Evolutionary conservation across 92 coral and sea anemone species (phyloP), one percentile per base, ranked within the genome.

Genomic region (Diadumene lineata): DNA sequence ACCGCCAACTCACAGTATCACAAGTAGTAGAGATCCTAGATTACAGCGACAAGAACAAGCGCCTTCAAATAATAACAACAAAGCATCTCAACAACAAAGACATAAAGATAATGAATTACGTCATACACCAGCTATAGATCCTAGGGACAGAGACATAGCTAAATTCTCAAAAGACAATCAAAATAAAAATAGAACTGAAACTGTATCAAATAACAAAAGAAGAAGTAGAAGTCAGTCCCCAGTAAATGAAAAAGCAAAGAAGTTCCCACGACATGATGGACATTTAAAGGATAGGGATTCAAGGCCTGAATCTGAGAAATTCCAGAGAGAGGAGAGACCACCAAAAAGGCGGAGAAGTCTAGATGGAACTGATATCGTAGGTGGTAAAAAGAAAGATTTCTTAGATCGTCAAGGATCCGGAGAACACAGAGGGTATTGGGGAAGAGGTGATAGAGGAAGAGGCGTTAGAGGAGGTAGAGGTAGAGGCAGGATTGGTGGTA

Each of bases 11-110:
- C 86, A 78, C 23, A 67, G 53, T 16, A 70, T 70, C 11, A 56
- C 73, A 3, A 63, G 53, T 32, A 88, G 68, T 58, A 86, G 93
- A 76, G 97, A 87, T 66, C 93, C 92, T 18, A 88, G 94, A 68
- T 77, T 88, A 34, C 74, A 90, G 43, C 93, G 75, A 22, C 81
- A 44, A 69, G 94, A 85, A 73, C 98, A 81, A 50, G 81, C 73
- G 53, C 84, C 85, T 26, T 70, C 75, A 0, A 31, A 56, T 6
- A 34, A 72, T 31, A 72, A 72, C 31, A 72, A 72, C 66, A 72
- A 72, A 16, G 43, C 43, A 70, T 58, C 51, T 11, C 81, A 80
- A 32, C 81, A 79, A 21, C 51, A 71, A 61, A 19, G 77, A 50
- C 50, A 68, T 68, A 72, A 77, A 17, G 38, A 68, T 69, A 60